A percentile compares a stretch with the other conserved stretches of the same genome.
These are phyloP conservation scores for Ctenopoma kingsleyae DNA, from an alignment of 2,797 vertebrate species.

Conservation along the genomic window DNA sequence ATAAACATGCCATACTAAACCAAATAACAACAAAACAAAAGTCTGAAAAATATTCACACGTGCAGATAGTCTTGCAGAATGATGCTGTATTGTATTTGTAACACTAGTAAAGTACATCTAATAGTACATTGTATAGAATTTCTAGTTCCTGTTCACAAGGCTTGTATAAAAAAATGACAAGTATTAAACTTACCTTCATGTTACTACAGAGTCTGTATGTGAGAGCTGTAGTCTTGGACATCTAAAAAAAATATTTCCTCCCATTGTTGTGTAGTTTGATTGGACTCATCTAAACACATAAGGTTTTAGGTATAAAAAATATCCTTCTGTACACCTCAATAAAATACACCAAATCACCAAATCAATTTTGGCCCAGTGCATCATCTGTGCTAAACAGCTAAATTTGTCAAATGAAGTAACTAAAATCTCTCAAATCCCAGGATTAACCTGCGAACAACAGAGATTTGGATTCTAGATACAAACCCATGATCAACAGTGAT, in stretches of 20 bases:
- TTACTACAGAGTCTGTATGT: background rate
- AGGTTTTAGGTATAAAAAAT: background rate
- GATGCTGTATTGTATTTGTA: background rate
- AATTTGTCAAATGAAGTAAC: slow-evolving; percentile 50
- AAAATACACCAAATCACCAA: slow-evolving; percentile 35
- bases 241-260: background rate
- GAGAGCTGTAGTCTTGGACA: background rate
- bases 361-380: slow-evolving; percentile 49
- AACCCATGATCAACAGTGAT: slow-evolving; percentile 54
- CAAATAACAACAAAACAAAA: no score
- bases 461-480: slow-evolving; percentile 52
- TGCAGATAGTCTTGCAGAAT: background rate
- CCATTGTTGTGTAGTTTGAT: background rate
- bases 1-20: background rate
- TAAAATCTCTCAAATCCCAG: slow-evolving; percentile 61
- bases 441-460: slow-evolving; percentile 67
- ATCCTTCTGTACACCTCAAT: slow-evolving; percentile 2
- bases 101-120: no score
- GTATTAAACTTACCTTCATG: background rate
- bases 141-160: background rate
- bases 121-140: background rate
- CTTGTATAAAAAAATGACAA: slow-evolving; percentile 3
- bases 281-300: background rate
- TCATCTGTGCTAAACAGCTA: slow-evolving; percentile 42
- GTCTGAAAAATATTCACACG: no score